Evolutionary conservation across 2,888 invertebrate genomes (phyloP).

Genomic region (Rhingia rostrata): DNA sequence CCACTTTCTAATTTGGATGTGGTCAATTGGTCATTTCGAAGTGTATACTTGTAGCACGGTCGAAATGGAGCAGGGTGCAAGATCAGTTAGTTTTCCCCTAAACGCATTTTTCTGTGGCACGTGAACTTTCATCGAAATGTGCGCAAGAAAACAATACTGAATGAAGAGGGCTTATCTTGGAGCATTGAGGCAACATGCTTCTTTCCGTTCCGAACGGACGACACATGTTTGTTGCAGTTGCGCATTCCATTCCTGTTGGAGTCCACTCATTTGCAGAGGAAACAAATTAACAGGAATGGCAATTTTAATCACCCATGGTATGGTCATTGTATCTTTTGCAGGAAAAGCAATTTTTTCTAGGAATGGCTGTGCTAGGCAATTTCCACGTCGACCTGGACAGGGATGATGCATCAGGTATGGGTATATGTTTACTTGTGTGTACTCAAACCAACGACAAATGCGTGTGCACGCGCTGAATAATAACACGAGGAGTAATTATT

Average conservation of each 20-base stretch:
- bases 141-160: constrained; percentile 49
- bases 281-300: constrained; percentile 52
- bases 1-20: constrained; percentile 63
- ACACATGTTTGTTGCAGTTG: constrained; percentile 37
- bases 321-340: constrained; percentile 42
- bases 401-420: constrained; percentile 18
- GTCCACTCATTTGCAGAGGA: constrained; percentile 36
- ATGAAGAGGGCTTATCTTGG: constrained; percentile 49
- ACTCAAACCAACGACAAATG: constrained; percentile 41
- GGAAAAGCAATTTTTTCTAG: constrained; percentile 62
- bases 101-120: constrained; percentile 58
- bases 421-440: not conserved
- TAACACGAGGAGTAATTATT: constrained; percentile 62
- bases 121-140: constrained; percentile 59
- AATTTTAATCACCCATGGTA: constrained; percentile 50
- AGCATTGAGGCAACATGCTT: constrained; percentile 40
- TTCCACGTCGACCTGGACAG: constrained; percentile 41
- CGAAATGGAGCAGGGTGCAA: constrained; percentile 61
- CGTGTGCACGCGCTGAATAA: constrained; percentile 62
- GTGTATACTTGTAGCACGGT: constrained; percentile 1
- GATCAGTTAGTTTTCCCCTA: constrained; percentile 31
- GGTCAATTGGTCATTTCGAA: constrained; percentile 48
- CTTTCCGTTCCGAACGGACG: constrained; percentile 58
- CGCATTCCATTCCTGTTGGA: constrained; percentile 9
- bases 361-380: constrained; percentile 35